A percentile compares a stretch with the other conserved stretches of the same genome.
phyloP scores from a whole-genome alignment of 2,113 vertebrate species.

The Leuciscus idus region DNA sequence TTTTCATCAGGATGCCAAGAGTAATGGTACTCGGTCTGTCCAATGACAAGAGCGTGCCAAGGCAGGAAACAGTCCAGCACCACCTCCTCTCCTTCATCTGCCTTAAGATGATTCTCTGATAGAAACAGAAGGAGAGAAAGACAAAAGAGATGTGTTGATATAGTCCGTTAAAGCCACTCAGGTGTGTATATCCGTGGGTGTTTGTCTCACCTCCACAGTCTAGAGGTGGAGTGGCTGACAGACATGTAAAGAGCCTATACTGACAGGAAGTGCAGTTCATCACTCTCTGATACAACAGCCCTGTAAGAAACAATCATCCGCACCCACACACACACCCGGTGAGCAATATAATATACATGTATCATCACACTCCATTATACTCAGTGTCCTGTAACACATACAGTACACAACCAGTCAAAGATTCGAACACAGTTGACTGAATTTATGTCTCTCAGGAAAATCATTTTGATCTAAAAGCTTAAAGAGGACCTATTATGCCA shows the following conservation, averaged over 20 bases:
- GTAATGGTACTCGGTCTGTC: constrained; percentile 68
- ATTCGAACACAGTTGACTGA: neutral
- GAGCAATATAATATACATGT: neutral
- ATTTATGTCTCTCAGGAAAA: no score
- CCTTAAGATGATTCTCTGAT: constrained; percentile 64
- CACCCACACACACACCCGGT: constrained; percentile 16
- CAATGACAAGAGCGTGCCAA: constrained; percentile 71
- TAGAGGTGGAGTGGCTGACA: constrained; percentile 57
- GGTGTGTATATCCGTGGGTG: neutral
- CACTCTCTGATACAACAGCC: constrained; percentile 71
- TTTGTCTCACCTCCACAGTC: constrained; percentile 70
- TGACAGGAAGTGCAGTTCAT: constrained; percentile 71
- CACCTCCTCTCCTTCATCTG: constrained; percentile 67
- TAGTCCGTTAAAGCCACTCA: neutral
- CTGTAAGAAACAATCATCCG: constrained; percentile 56
- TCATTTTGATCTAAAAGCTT: no score
- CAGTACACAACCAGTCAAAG: neutral
- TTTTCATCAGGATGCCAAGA: constrained; percentile 59
- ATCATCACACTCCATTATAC: neutral
- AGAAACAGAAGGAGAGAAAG: constrained; percentile 22
- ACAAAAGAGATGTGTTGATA: neutral
- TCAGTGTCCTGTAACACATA: neutral
- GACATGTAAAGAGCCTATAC: constrained; percentile 66
- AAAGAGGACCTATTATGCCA: no score
- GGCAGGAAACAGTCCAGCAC: constrained; percentile 73